phyloP scores from a whole-genome alignment of 2,888 invertebrate species.

The Leptura quadrifasciata region DNA sequence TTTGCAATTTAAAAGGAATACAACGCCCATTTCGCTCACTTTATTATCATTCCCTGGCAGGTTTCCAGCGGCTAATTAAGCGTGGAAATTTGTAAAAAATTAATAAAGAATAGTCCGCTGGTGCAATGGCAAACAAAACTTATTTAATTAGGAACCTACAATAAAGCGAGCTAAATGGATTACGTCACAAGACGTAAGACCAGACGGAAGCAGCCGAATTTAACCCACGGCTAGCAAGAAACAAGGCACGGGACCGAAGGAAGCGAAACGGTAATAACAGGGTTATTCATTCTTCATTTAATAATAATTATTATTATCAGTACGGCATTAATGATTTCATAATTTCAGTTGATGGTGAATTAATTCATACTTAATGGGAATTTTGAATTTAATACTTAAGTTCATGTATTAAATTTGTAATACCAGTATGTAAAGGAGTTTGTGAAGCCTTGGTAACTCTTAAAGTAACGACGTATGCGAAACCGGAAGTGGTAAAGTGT shows the following conservation, averaged over 20 bases:
- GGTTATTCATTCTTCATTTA: not conserved
- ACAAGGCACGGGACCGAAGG: not conserved
- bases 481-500: no score
- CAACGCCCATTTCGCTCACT: not conserved
- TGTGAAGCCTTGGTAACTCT: no score
- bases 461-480: no score
- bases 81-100: not conserved
- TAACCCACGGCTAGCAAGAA: conserved; percentile 4
- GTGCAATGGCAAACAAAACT: not conserved
- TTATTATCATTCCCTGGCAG: not conserved
- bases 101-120: not conserved
- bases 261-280: not conserved
- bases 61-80: not conserved
- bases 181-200: not conserved
- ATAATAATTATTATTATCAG: not conserved
- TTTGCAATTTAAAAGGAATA: not conserved
- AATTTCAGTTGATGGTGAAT: no score
- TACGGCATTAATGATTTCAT: no score
- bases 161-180: not conserved
- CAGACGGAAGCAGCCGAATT: not conserved
- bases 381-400: no score
- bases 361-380: no score
- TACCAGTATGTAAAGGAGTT: no score
- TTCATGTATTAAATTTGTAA: no score
- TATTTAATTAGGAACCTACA: conserved; percentile 3